Base-by-base conservation (phyloP, 2,888 invertebrate species). In the Chironomus tentans region DNA sequence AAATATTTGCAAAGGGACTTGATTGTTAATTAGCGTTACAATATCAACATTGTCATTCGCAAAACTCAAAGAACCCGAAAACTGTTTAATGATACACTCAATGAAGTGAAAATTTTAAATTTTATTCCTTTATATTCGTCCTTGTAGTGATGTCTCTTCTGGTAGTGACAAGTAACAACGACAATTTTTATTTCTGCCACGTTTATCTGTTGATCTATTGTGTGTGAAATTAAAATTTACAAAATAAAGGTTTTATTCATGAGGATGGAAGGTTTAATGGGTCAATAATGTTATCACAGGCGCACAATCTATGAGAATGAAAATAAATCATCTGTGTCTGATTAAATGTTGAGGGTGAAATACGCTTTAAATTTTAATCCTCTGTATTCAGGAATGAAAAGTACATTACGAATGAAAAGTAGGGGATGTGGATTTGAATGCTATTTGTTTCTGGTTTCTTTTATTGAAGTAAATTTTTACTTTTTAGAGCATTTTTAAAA, bases 321-420 rank as follows among this genome's bases (percentile, higher is more conserved):
- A 62, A 62, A 62, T 65, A 65, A 65, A 65, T 65, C 65, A 65
- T 65, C 65, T 65, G 65, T 65, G 24, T 24, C 65, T 65, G 65
- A 65, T 24, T 21, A 65, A 24, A 24, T 21, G 21, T 21, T 13
- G 65, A 65, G 65, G 65, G 65, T 65, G 65, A 38, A 38, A 38
- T 38, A 38, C 38, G 38, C 38, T 38, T 38, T 38, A 38, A 38
- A 38, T 38, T 38, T 38, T 38, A 38, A 38, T 38, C 38, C 10
- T 38, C 38, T 38, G 38, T 38, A 38, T 38, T 38, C 38, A 38
- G 38, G 38, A 38, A 38, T 38, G 38, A 38, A 38, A 38, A 38
- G 38, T 38, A 38, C 38, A 38, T 38, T 38, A 38, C 38, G 38
- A 10, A 38, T 38, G n/a, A n/a, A 4, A 38, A 10, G 10, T 38